Conservation (phyloP, 2,888 invertebrate species). For the Oegoconia quadripuncta region DNA sequence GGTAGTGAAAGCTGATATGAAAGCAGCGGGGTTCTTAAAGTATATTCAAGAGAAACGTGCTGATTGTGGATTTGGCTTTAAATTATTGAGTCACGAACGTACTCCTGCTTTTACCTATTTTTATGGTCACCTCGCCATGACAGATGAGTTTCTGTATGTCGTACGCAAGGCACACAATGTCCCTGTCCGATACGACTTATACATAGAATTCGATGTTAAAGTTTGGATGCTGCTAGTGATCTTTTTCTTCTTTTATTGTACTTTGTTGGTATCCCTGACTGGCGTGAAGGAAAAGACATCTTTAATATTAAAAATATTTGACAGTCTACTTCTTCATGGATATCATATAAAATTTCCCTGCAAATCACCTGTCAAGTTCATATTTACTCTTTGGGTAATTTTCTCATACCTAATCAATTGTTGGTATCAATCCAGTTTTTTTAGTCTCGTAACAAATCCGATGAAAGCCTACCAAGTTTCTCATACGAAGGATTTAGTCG, state of each 20-base stretch:
- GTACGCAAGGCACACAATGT: slow-evolving; percentile 26
- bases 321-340: slow-evolving; percentile 29
- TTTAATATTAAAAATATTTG: slow-evolving; percentile 27
- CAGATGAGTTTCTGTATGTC: slow-evolving; percentile 27
- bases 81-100: slow-evolving; percentile 26
- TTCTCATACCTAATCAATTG: slow-evolving; percentile 35
- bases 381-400: slow-evolving; percentile 41
- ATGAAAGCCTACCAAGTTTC: slow-evolving; percentile 38
- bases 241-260: slow-evolving; percentile 28
- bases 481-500: slow-evolving; percentile 27
- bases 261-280: slow-evolving; percentile 28
- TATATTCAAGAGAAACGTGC: slow-evolving; percentile 23
- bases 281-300: slow-evolving; percentile 17
- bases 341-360: slow-evolving; percentile 17
- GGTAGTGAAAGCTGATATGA: slow-evolving; percentile 28
- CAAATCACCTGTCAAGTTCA: slow-evolving; percentile 15
- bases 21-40: slow-evolving; percentile 31
- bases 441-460: slow-evolving; percentile 34
- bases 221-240: slow-evolving; percentile 29
- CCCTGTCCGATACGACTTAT: too few relatives aligned
- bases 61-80: slow-evolving; percentile 29
- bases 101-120: slow-evolving; percentile 30
- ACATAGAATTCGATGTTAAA: slow-evolving; percentile 27
- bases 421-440: slow-evolving; percentile 29
- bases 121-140: slow-evolving; percentile 21